Base-by-base conservation (phyloP, 2,888 invertebrate genomes). In the Lepidocyrtinus sp. region DNA sequence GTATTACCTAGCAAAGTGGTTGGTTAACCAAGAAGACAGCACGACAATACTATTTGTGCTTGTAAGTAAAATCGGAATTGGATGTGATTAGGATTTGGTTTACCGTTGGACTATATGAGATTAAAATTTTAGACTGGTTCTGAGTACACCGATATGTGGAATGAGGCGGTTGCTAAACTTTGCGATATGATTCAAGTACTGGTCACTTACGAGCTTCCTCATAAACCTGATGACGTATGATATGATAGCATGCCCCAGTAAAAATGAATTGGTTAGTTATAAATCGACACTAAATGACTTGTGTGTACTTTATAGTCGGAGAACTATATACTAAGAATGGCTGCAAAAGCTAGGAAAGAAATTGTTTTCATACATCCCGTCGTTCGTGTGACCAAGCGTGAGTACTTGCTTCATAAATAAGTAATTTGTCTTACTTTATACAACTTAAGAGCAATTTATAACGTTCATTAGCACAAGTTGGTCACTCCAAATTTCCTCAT, bases 181-280 rank as follows among this genome's bases (percentile, higher is more conserved):
- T 75, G 75, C 24, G 81, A 81, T 21, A 71, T 75, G 67, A 71
- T 81, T 26, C 81, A 81, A 25, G 45, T 75, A 3, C 61, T 81
- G 0, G 75, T 64, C 1, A 75, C 81, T 1, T 65, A 65, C 7
- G 15, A 70, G n/a, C 64, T 45, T 1, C 1, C 36, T 19, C 61
- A 64, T 21, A 59, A 70, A 55, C 71, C 62, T 0, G 24, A 27
- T n/a, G 27, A 70, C 9, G 70, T 70, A n/a, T 12, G 7, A 59
- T 12, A 45, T 45, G 12, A 45, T 12, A 45, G 7, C 9, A 45
- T 12, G 12, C 12, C 12, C 45, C 45, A 9, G 45, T 45, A 45
- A 7, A 9, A 45, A 7, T 45, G 45, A 7, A 45, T 45, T 45
- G 7, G 9, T 45, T 45, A 25, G 2, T 25, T 12, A 55, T 55